Conservation (phyloP, 2,888 invertebrate genomes). For the Lamellibrachia columna region DNA sequence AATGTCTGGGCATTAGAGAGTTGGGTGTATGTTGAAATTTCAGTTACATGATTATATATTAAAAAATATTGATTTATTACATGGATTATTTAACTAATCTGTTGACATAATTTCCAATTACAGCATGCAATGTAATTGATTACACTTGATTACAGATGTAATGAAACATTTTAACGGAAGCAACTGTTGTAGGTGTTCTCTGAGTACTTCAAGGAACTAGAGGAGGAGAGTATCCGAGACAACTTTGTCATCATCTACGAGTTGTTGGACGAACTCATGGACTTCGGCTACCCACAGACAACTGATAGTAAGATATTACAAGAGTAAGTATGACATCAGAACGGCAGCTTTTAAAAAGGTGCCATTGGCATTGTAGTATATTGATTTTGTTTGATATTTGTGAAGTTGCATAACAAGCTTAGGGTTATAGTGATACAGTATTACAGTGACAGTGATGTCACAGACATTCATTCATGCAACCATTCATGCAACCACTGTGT, state of each 20-base stretch:
- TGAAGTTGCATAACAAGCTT: not conserved
- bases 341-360: not conserved
- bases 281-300: constrained; percentile 98
- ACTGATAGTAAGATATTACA: constrained; percentile 98
- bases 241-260: constrained; percentile 99
- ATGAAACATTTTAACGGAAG: not conserved
- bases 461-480: not conserved
- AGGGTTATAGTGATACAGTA: not conserved
- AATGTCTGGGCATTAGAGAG: too few relatives aligned
- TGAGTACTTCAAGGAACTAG: constrained; percentile 97
- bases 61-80: too few relatives aligned
- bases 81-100: too few relatives aligned
- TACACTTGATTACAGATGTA: not conserved
- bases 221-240: constrained; percentile 97
- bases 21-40: too few relatives aligned
- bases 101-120: too few relatives aligned
- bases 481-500: not conserved
- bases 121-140: not conserved
- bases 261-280: constrained; percentile 92
- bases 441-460: not conserved
- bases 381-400: not conserved
- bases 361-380: not conserved
- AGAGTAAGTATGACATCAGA: constrained; percentile 71
- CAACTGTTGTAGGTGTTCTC: constrained; percentile 73
- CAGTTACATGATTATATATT: too few relatives aligned